Conservation (phyloP, 2,113 vertebrate genomes). For the Pteronura brasiliensis region DNA sequence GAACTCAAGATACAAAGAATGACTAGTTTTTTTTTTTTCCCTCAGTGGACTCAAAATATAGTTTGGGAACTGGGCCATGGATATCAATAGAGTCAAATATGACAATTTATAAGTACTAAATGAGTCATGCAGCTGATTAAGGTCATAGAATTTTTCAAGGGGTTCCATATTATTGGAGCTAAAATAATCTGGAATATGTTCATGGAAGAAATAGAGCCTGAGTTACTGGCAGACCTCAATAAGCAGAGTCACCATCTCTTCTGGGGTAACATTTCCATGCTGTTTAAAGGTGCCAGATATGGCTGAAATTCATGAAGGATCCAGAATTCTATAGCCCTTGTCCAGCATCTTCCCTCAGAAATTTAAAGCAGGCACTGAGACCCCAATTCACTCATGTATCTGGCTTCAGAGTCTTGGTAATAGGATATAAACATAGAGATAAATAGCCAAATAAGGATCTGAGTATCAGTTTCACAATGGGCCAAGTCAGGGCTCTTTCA, state of each 20-base stretch:
- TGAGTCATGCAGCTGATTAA: background rate
- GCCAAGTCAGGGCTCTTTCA: background rate
- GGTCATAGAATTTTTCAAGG: background rate
- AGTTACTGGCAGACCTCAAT: background rate
- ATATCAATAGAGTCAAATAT: background rate
- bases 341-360: background rate
- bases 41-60: background rate
- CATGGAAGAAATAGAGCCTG: background rate
- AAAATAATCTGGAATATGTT: background rate
- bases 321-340: background rate
- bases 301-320: background rate
- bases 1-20: background rate
- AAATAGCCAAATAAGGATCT: background rate
- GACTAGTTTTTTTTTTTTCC: background rate
- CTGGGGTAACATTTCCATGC: background rate
- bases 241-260: background rate
- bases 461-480: background rate
- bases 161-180: background rate
- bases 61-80: background rate
- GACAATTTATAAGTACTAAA: background rate
- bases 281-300: background rate
- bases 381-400: background rate
- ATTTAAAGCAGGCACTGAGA: background rate
- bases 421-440: background rate
- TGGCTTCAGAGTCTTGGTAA: background rate